Conservation (phyloP, 2,888 invertebrate species). For the Hypomecis punctinalis region DNA sequence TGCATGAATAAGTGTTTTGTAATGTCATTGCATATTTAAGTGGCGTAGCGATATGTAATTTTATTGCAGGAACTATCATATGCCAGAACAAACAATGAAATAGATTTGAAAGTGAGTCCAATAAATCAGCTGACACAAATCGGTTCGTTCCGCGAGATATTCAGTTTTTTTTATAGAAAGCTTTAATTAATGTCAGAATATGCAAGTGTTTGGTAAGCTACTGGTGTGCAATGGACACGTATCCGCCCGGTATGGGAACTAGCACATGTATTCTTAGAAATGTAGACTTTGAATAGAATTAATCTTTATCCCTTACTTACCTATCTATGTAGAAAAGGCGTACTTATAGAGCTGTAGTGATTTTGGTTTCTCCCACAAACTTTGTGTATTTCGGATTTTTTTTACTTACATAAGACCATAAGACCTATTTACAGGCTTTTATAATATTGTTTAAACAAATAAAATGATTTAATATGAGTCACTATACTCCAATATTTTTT, state of each 20-base stretch:
- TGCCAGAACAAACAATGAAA: slow-evolving; percentile 19
- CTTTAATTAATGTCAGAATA: slow-evolving; percentile 22
- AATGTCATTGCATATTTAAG: slow-evolving; percentile 8
- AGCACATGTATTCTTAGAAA: slow-evolving; percentile 61
- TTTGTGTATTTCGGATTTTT: too few species aligned
- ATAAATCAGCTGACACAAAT: slow-evolving; percentile 23
- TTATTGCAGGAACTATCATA: slow-evolving; percentile 17
- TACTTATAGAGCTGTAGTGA: too few species aligned
- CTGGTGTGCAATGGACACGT: slow-evolving; percentile 58
- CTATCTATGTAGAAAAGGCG: slow-evolving; percentile 1
- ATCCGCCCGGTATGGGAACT: slow-evolving; percentile 64
- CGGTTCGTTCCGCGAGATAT: slow-evolving; percentile 28
- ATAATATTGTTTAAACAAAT: too few species aligned
- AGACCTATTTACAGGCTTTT: too few species aligned
- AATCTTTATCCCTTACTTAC: slow-evolving; percentile 30
- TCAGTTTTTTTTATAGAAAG: slow-evolving; percentile 30
- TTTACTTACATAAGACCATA: too few species aligned
- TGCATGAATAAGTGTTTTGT: neutral
- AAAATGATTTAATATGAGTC: too few species aligned
- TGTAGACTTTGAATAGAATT: slow-evolving; percentile 50
- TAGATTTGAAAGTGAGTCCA: slow-evolving; percentile 26
- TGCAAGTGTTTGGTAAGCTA: slow-evolving; percentile 30
- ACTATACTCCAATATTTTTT: too few species aligned
- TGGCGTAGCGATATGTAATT: neutral
- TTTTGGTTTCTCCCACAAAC: too few species aligned